A percentile compares a stretch with the other conserved stretches of the same genome.
phyloP scores from a whole-genome alignment of 2,113 vertebrate species.

The Calonectris borealis region DNA sequence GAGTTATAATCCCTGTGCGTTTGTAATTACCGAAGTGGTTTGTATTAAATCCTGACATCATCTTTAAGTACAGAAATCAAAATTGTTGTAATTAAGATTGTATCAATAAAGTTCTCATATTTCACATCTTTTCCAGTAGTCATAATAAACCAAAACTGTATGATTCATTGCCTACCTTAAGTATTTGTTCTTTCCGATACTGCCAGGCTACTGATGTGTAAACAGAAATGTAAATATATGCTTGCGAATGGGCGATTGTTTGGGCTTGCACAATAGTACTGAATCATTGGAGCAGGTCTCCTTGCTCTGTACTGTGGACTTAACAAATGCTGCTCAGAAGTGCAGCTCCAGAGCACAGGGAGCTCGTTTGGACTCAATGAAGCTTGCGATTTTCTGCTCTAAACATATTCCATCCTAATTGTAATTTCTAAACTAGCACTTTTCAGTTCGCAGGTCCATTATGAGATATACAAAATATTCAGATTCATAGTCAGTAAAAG shows the following conservation, averaged over 20 bases:
- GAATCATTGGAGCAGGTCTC: slow-evolving; percentile 39
- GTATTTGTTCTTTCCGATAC: slow-evolving; percentile 9
- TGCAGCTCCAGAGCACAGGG: neutral
- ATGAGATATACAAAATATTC: neutral
- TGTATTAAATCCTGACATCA: slow-evolving; percentile 29
- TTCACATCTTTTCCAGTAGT: neutral
- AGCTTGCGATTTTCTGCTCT: neutral
- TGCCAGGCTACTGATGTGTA: slow-evolving; percentile 12
- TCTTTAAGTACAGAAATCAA: slow-evolving; percentile 8
- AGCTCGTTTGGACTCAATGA: neutral
- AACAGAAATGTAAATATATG: slow-evolving; percentile 8
- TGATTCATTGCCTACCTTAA: neutral
- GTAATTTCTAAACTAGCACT: neutral
- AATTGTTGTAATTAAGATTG: neutral
- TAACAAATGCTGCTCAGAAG: neutral
- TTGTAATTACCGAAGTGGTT: slow-evolving; percentile 13
- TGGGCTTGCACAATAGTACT: slow-evolving; percentile 8
- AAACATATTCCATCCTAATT: neutral
- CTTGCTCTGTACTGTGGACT: neutral
- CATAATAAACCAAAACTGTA: neutral
- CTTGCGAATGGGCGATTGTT: neutral
- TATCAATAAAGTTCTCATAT: neutral
- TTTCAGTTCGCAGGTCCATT: neutral
- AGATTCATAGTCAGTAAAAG: neutral
- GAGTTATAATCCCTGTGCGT: neutral